Percentiles rank a stretch among this genome's conserved stretches.
Conservation (phyloP, 2,888 invertebrate genomes). For the Pyrrhosoma nymphula region DNA sequence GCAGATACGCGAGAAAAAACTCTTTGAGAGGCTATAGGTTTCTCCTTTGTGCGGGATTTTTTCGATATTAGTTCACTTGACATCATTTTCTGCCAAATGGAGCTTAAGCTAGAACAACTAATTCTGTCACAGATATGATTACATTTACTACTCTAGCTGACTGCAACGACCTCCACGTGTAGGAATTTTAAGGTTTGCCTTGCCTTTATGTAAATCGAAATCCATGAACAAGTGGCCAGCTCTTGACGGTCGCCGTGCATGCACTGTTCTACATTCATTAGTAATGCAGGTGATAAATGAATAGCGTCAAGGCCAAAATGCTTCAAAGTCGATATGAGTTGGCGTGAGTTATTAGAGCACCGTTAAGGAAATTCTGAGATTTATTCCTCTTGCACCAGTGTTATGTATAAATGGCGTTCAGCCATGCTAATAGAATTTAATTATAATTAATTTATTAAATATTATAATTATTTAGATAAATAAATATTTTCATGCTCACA, state of each 20-base stretch:
- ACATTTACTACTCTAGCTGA: background rate
- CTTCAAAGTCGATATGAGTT: constrained; percentile 7
- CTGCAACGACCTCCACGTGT: background rate
- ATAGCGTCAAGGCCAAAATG: background rate
- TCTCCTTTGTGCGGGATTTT: background rate
- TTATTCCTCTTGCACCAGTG: background rate
- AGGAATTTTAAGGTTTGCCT: background rate
- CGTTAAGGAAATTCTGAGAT: background rate
- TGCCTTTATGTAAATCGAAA: background rate
- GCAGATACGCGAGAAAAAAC: background rate
- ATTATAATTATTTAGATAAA: no score
- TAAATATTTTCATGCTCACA: no score
- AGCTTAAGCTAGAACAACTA: no score
- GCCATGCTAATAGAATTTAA: background rate
- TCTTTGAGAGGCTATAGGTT: background rate
- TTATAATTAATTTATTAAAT: no score
- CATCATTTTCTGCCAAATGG: background rate
- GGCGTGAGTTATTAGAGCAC: constrained; percentile 5
- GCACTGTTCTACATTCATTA: background rate
- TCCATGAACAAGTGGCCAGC: background rate
- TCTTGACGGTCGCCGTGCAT: background rate
- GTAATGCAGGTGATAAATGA: background rate
- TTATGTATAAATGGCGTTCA: background rate
- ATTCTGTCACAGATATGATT: background rate
- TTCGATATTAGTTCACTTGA: background rate